Conservation (phyloP, 2,888 invertebrate genomes). For the Phasia obesa region DNA sequence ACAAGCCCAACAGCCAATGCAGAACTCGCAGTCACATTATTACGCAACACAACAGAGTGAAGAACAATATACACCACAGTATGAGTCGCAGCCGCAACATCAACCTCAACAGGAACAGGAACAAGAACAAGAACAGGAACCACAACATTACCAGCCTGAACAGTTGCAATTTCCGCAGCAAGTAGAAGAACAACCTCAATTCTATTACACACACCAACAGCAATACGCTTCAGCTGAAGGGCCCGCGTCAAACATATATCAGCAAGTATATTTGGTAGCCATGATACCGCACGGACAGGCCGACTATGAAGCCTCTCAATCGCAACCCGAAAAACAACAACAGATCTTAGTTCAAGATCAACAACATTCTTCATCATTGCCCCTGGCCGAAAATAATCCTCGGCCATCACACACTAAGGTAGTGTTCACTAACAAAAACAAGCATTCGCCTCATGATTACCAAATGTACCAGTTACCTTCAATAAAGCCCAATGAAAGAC, state of each 20-base stretch:
- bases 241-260: constrained; percentile 73
- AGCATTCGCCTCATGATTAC: constrained; percentile 74
- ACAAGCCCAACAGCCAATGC: constrained; percentile 71
- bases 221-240: constrained; percentile 69
- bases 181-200: constrained; percentile 75
- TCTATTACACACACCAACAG: constrained; percentile 75
- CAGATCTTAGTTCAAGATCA: constrained; percentile 75
- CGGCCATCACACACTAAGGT: constrained; percentile 81
- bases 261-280: constrained; percentile 78
- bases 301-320: constrained; percentile 36
- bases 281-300: constrained; percentile 73
- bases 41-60: constrained; percentile 24
- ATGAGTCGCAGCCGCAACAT: constrained; percentile 69
- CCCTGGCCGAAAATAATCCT: constrained; percentile 81
- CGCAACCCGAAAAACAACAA: constrained; percentile 62
- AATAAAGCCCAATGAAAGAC: constrained; percentile 75
- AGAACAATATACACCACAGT: constrained; percentile 53
- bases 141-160: constrained; percentile 58
- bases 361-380: constrained; percentile 62
- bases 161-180: constrained; percentile 72
- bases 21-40: constrained; percentile 37
- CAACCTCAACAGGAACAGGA: constrained; percentile 55
- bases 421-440: constrained; percentile 76
- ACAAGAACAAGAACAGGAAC: constrained; percentile 68
- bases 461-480: constrained; percentile 76